These are phyloP conservation scores for Xiphophorus birchmanni DNA, from an alignment of 2,797 vertebrate genomes.

Conservation along the genomic window DNA sequence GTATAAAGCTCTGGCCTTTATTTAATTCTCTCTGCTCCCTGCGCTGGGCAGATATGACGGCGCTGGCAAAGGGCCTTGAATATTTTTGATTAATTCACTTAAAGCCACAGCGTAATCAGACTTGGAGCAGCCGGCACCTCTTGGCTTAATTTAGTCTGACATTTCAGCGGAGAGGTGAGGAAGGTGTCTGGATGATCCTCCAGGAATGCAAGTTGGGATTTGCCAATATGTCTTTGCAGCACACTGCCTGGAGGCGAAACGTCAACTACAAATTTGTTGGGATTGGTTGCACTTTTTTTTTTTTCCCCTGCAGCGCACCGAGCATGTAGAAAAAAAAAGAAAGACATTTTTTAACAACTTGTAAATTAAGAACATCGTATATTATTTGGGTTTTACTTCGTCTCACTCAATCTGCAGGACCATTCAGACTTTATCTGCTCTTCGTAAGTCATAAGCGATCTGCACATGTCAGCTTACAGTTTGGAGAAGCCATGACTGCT, in stretches of 20 bases:
- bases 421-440: background rate
- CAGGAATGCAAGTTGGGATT: constrained; percentile 50
- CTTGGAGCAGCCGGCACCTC: constrained; percentile 32
- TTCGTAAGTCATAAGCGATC: background rate
- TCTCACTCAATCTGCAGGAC: background rate
- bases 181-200: constrained; percentile 48
- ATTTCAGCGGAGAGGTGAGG: constrained; percentile 39
- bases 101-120: constrained; percentile 62
- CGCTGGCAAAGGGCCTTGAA: constrained; percentile 55
- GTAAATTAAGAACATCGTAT: background rate
- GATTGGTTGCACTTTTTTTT: constrained; percentile 25
- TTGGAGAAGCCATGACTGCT: constrained; percentile 70
- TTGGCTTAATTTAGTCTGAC: constrained; percentile 66
- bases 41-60: constrained; percentile 47
- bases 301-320: background rate
- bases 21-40: constrained; percentile 45
- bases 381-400: background rate
- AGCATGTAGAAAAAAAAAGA: background rate
- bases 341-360: background rate
- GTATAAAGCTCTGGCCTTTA: constrained; percentile 48
- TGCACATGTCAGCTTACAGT: constrained; percentile 50
- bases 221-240: constrained; percentile 36
- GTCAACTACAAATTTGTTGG: constrained; percentile 21
- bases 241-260: constrained; percentile 31
- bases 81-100: constrained; percentile 66